Evolutionary conservation across 2,888 invertebrate genomes (phyloP).

Genomic region (Neoitamus cyanurus): DNA sequence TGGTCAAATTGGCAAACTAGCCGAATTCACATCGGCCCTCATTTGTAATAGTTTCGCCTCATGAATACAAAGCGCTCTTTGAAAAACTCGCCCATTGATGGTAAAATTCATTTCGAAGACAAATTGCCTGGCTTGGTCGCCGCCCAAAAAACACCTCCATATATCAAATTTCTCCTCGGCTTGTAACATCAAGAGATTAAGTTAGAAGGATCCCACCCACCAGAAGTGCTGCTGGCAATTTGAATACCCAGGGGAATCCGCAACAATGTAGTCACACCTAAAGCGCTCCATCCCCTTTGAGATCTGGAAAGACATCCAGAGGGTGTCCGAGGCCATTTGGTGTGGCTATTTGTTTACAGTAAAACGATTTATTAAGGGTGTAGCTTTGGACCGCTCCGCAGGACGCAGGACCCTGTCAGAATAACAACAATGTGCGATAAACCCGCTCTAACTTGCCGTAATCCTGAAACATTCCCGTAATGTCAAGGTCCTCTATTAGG

Average conservation of each 20-base stretch:
- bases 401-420: background rate
- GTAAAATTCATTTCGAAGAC: constrained; percentile 29
- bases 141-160: constrained; percentile 32
- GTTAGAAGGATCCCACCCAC: constrained; percentile 6
- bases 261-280: constrained; percentile 23
- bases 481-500: constrained; percentile 17
- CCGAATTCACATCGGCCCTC: background rate
- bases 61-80: constrained; percentile 20
- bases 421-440: constrained; percentile 2
- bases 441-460: constrained; percentile 7
- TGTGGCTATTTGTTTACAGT: constrained; percentile 36
- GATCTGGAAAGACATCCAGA: constrained; percentile 17
- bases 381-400: background rate
- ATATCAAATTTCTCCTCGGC: constrained; percentile 29
- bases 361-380: constrained; percentile 37
- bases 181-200: constrained; percentile 29
- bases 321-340: constrained; percentile 38
- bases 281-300: background rate
- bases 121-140: constrained; percentile 8
- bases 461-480: constrained; percentile 26
- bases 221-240: constrained; percentile 12
- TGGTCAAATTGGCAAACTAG: background rate
- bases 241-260: constrained; percentile 29
- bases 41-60: constrained; percentile 6
- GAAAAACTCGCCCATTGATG: constrained; percentile 18